Conservation (phyloP, 2,797 vertebrate genomes). For the Hyperoplus lanceolatus region DNA sequence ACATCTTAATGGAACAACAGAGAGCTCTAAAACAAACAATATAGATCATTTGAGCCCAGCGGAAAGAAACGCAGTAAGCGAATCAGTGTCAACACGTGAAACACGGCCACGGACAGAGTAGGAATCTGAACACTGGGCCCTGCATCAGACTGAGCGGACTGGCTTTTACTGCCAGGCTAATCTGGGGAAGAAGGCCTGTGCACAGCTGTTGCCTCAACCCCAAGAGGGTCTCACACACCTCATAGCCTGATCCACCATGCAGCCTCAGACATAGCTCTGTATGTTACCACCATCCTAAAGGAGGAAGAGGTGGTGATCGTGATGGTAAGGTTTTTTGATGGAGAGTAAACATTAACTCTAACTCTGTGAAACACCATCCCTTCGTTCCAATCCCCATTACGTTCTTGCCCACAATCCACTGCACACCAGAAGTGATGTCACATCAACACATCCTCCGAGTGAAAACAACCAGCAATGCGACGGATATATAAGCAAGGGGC, state of each 20-base stretch:
- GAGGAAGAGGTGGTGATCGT: constrained; percentile 24
- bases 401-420: no score
- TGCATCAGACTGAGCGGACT: constrained; percentile 69
- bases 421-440: no score
- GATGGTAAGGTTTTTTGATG: constrained; percentile 24
- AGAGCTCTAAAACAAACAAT: no score
- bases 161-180: constrained; percentile 64
- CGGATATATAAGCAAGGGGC: no score
- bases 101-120: constrained; percentile 21
- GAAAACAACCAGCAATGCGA: no score
- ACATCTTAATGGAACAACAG: no score
- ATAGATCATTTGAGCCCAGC: not conserved
- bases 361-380: not conserved
- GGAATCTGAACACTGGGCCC: constrained; percentile 65
- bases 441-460: no score
- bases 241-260: constrained; percentile 46
- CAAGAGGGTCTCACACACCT: constrained; percentile 53
- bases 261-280: constrained; percentile 53
- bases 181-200: constrained; percentile 65
- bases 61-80: not conserved
- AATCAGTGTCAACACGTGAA: constrained; percentile 7
- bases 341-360: not conserved
- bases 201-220: constrained; percentile 81
- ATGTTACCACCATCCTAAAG: constrained; percentile 49
- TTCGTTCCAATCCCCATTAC: no score